Percentiles rank a stretch among this genome's conserved stretches.
Conservation (phyloP, 2,888 invertebrate species). For the Ommatoiulus sabulosus region DNA sequence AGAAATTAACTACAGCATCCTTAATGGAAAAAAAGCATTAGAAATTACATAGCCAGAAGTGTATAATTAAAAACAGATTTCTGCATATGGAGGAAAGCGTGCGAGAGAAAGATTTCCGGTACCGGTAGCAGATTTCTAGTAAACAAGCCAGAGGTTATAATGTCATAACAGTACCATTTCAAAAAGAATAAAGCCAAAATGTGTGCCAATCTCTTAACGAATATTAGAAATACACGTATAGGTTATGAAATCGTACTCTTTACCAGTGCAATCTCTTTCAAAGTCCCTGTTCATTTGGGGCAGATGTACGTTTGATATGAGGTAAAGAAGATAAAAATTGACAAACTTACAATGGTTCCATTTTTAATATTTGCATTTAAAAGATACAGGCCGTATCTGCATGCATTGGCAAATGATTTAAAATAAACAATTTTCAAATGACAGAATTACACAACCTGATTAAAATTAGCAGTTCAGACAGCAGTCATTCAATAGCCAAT, state of each 20-base stretch:
- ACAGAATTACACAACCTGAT: background rate
- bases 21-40: background rate
- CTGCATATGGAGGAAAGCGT: background rate
- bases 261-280: no score
- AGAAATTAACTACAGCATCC: background rate
- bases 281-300: background rate
- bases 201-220: no score
- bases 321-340: background rate
- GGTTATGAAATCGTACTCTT: no score
- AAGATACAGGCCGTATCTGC: background rate
- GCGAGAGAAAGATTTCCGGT: no score
- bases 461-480: background rate
- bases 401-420: background rate
- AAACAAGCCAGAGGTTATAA: no score
- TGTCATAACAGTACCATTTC: no score
- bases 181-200: no score
- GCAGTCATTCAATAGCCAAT: no score
- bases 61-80: background rate
- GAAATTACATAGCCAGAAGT: background rate
- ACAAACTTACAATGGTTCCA: background rate
- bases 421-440: background rate
- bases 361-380: background rate
- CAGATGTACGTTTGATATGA: background rate
- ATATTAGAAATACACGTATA: no score
- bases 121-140: no score